Base-by-base conservation (phyloP, 1,140 invertebrate species). In the Eupeodes corollae region DNA sequence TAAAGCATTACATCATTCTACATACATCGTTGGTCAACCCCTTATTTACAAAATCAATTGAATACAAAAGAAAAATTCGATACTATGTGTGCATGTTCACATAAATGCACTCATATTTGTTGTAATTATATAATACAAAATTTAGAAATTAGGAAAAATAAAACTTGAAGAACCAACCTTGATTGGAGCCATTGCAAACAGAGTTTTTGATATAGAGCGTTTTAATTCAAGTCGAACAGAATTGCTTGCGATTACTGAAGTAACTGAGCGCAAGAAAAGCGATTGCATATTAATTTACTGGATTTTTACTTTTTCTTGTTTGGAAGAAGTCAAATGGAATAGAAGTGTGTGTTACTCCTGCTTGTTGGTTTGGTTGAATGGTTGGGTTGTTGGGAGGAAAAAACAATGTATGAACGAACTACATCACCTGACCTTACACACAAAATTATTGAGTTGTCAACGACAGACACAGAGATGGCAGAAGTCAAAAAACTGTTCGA, bases 111-210 rank as follows among this genome's bases (percentile, higher is more conserved):
- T 18, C 16, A 5, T n/a, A 5, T 14, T 32, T 26, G 30, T 42
- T 42, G 18, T 40, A 30, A n/a, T 39, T 18, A 42, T 10, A 18
- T n/a, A 42, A 42, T 42, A 16, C 3, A 42, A 32, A n/a, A n/a
- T n/a, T 47, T 41, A 30, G 18, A 21, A 32, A 38, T 47, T n/a
- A 34, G 19, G 19, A 32, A 10, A 47, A 40, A 14, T 5, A 38
- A 38, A 38, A 16, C 10, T 38, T 38, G n/a, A 38, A 14, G 10
- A 38, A 50, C 46, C 16, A 50, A 58, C 56, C 56, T 58, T 58
- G 21, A 58, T 51, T 44, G 52, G 52, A 48, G 52, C 54, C 56
- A 58, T 58, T 41, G 40, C 44, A 16, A 13, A 19, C 12, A 18
- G 14, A 19, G 51, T 40, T 41, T 44, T 49, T 10, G 51, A 52